phyloP scores from a whole-genome alignment of 2,113 vertebrate genomes.

The Phoenicopterus ruber region DNA sequence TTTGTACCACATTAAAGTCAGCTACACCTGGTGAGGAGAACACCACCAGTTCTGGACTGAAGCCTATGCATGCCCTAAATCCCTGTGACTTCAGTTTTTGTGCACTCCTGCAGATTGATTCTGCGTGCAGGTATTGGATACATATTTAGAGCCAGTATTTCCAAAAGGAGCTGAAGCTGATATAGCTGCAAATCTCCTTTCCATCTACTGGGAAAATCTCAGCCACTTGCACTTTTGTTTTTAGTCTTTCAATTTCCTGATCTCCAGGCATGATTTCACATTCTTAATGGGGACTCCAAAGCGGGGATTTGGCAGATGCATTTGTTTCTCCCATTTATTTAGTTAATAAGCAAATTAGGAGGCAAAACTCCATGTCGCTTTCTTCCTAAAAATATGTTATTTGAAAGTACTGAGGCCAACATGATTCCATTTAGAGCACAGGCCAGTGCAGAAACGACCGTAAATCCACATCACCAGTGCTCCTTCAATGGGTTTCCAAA shows the following conservation, averaged over 20 bases:
- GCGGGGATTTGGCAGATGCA: background rate
- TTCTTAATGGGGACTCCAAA: background rate
- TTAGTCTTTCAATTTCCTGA: background rate
- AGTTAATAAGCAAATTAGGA: background rate
- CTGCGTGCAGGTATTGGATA: background rate
- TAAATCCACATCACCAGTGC: background rate
- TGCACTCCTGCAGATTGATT: background rate
- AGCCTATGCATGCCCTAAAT: background rate
- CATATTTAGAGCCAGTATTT: background rate
- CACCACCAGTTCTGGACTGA: background rate
- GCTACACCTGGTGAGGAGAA: background rate
- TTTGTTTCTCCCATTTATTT: background rate
- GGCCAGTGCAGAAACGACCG: background rate
- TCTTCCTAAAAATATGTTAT: background rate
- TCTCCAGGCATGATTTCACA: background rate
- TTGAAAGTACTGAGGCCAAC: background rate
- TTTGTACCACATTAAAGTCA: background rate
- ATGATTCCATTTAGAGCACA: background rate
- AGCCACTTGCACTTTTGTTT: background rate
- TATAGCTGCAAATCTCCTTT: background rate
- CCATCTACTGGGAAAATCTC: background rate
- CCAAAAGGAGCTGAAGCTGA: background rate
- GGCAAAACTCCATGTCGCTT: background rate
- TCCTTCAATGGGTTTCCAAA: background rate
- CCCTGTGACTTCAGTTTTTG: background rate